Evolutionary conservation across 2,797 vertebrate species (phyloP).

Genomic region (Microchirus variegatus): DNA sequence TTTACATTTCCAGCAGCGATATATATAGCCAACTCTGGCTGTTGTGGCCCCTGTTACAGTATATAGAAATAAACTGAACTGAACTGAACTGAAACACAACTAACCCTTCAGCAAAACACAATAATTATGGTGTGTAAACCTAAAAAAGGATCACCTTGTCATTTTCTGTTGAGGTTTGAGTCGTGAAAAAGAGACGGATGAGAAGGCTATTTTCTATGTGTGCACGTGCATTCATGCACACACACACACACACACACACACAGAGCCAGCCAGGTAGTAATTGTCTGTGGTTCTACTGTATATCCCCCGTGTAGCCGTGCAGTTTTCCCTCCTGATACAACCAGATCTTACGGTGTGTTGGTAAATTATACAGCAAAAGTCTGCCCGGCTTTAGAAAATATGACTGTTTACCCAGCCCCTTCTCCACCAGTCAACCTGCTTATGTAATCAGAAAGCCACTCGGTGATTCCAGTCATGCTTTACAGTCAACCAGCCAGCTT

Average conservation of each 20-base stretch:
- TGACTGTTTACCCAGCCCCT: slow-evolving; percentile 50
- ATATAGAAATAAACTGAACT: too few relatives aligned
- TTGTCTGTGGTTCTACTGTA: slow-evolving; percentile 42
- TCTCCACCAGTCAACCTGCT: slow-evolving; percentile 54
- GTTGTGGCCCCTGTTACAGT: too few relatives aligned
- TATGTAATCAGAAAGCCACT: slow-evolving; percentile 57
- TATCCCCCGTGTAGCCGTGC: not conserved
- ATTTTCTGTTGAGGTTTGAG: too few relatives aligned
- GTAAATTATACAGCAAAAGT: slow-evolving; percentile 55
- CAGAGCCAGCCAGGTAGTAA: too few relatives aligned
- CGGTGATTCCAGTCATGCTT: slow-evolving; percentile 41
- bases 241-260: not conserved
- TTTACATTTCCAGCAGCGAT: too few relatives aligned
- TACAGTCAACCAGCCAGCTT: slow-evolving; percentile 46
- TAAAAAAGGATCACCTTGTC: too few relatives aligned
- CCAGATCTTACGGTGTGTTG: slow-evolving; percentile 51
- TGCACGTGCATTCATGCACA: not conserved
- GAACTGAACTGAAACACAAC: too few relatives aligned
- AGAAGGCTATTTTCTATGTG: too few relatives aligned
- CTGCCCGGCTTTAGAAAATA: slow-evolving; percentile 38
- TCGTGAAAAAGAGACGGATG: too few relatives aligned
- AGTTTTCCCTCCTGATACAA: slow-evolving; percentile 17
- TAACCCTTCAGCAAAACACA: too few relatives aligned
- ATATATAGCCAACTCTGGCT: too few relatives aligned
- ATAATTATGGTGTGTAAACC: too few relatives aligned